Conservation (phyloP, 1,140 invertebrate species). For the Octopus sinensis region DNA sequence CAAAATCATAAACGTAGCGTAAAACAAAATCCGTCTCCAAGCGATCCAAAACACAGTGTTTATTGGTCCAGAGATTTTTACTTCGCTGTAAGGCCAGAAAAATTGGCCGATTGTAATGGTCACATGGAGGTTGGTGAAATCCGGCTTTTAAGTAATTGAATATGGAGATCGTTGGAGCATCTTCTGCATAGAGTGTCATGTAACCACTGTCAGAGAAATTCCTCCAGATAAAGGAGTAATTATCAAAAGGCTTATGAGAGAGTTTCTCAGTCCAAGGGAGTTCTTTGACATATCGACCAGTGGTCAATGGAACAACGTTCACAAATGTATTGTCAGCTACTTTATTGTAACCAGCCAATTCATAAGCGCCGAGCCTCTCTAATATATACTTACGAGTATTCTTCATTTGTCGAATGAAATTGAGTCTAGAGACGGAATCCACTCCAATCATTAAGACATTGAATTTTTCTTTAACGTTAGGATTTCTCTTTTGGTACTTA, state of each 20-base stretch:
- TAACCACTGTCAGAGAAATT: constrained; percentile 52
- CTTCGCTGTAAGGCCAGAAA: constrained; percentile 37
- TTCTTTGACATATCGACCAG: constrained; percentile 28
- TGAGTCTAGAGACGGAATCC: constrained; percentile 77
- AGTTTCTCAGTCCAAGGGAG: constrained; percentile 32
- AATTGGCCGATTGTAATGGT: constrained; percentile 55
- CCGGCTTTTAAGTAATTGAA: constrained; percentile 55
- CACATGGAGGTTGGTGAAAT: constrained; percentile 51
- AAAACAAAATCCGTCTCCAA: constrained; percentile 33
- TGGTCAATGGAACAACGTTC: constrained; percentile 33
- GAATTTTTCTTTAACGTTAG: constrained; percentile 11
- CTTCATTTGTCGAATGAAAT: constrained; percentile 76
- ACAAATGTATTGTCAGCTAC: constrained; percentile 36
- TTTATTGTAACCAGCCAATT: constrained; percentile 32
- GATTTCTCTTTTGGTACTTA: background rate
- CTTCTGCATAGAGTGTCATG: constrained; percentile 55
- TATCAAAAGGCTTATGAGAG: constrained; percentile 42
- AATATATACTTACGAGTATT: constrained; percentile 64
- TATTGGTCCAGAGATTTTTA: constrained; percentile 43
- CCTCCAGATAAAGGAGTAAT: constrained; percentile 56
- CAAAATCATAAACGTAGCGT: constrained; percentile 27
- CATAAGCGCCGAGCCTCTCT: constrained; percentile 24
- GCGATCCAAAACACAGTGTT: constrained; percentile 37
- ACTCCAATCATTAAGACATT: constrained; percentile 73
- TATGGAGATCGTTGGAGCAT: constrained; percentile 49